Percentiles rank a stretch among this genome's conserved stretches.
These are phyloP conservation scores for Eolophus roseicapilla DNA, from an alignment of 2,113 vertebrate species.

Conservation along the genomic window DNA sequence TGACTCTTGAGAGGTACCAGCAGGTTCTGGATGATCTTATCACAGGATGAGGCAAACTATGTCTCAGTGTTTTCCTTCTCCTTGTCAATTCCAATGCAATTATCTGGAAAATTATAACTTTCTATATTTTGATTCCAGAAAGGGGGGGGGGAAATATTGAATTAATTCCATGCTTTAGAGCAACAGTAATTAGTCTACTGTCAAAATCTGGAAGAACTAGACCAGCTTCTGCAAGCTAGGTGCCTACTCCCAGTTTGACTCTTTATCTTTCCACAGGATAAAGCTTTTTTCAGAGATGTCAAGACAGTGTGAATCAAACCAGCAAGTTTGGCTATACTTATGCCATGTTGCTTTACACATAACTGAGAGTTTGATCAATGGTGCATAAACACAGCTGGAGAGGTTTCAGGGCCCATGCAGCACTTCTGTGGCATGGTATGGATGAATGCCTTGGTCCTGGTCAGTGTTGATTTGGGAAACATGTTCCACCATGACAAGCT, in stretches of 20 bases:
- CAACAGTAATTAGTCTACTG: neutral
- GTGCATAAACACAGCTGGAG: neutral
- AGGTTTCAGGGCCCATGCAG: neutral
- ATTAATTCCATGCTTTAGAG: neutral
- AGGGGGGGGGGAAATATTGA: neutral
- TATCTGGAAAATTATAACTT: neutral
- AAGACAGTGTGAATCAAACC: neutral
- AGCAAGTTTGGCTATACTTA: too few relatives aligned
- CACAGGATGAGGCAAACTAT: neutral
- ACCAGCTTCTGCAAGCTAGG: neutral
- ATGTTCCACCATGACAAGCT: rapidly evolving
- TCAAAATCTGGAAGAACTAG: neutral
- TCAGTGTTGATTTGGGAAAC: neutral
- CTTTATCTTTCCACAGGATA: neutral
- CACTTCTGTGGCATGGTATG: neutral
- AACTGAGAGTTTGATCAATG: neutral
- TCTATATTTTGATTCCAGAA: neutral
- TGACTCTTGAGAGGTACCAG: neutral
- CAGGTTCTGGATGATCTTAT: neutral
- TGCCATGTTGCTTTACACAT: neutral
- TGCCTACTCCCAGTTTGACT: neutral
- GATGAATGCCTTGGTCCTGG: neutral
- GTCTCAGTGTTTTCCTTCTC: neutral
- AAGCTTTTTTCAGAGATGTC: neutral
- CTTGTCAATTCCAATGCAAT: neutral